A percentile compares a stretch with the other conserved stretches of the same genome.
These are phyloP conservation scores for Heliconius melpomene DNA, from an alignment of 1,140 invertebrate genomes.

Conservation along the genomic window DNA sequence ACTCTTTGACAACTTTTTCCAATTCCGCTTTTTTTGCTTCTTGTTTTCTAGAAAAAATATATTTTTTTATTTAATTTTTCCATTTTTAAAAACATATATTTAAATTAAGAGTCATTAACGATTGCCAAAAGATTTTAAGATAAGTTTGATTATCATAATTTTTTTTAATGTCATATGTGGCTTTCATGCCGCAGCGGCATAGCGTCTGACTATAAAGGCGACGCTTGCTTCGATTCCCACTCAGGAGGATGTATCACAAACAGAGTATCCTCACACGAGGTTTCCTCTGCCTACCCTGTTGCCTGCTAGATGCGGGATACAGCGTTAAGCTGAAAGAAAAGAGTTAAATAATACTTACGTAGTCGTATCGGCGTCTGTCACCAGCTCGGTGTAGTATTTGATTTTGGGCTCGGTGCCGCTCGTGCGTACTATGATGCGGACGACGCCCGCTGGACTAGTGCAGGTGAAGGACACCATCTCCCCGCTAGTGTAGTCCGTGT, in stretches of 20 bases:
- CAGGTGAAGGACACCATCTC: conserved; percentile 99
- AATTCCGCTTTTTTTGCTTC: conserved; percentile 83
- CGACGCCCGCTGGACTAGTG: conserved; percentile 93
- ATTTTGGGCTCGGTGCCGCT: conserved; percentile 99
- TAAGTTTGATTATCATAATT: too few species aligned
- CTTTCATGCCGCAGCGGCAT: too few species aligned
- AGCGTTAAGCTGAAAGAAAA: too few species aligned
- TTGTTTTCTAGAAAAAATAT: conserved; percentile 84
- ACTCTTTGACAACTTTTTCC: conserved; percentile 88
- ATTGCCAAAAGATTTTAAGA: too few species aligned
- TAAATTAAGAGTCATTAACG: too few species aligned
- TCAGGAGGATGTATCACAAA: too few species aligned
- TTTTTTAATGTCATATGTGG: too few species aligned
- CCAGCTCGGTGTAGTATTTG: conserved; percentile 98
- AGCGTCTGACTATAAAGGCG: too few species aligned
- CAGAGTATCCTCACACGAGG: neutral
- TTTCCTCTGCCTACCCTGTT: neutral
- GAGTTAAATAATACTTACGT: conserved; percentile 36
- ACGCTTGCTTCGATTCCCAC: too few species aligned
- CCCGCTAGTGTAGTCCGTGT: conserved; percentile 81
- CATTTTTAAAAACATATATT: too few species aligned
- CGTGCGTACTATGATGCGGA: conserved; percentile 93
- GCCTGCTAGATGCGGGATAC: too few species aligned
- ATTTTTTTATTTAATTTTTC: neutral
- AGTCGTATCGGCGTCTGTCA: conserved; percentile 82